A percentile compares a stretch with the other conserved stretches of the same genome.
Evolutionary conservation across 1,140 invertebrate species (phyloP).

Genomic region (Drosophila subpulchrella): DNA sequence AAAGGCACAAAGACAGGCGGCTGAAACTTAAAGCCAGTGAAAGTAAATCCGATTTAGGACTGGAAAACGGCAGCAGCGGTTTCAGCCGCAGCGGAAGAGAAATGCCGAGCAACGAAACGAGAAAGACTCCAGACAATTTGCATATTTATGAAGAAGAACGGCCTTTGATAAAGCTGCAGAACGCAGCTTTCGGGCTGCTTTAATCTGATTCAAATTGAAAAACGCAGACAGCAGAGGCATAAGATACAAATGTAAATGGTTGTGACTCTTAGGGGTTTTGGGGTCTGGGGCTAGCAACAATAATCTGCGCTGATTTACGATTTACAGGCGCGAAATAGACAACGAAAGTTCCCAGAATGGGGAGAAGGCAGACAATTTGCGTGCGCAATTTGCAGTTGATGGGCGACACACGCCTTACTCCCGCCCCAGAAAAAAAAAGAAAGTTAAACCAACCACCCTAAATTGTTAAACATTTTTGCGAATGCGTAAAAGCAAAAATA

Average conservation of each 20-base stretch:
- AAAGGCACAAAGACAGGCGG: constrained; percentile 19
- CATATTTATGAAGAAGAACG: constrained; percentile 83
- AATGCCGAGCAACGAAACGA: constrained; percentile 9
- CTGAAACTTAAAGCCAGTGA: constrained; percentile 48
- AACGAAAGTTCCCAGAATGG: constrained; percentile 30
- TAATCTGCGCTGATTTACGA: constrained; percentile 81
- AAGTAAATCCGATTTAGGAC: constrained; percentile 56
- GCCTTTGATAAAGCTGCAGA: constrained; percentile 65
- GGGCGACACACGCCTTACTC: constrained; percentile 54
- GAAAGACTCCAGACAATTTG: constrained; percentile 59
- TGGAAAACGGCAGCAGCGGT: constrained; percentile 37
- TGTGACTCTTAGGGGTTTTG: constrained; percentile 18
- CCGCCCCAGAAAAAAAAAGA: neutral
- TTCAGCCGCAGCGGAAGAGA: constrained; percentile 26
- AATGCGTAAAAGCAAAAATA: constrained; percentile 49
- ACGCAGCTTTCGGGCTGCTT: constrained; percentile 55
- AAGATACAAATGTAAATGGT: constrained; percentile 78
- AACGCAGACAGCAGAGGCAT: constrained; percentile 60
- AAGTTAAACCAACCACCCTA: constrained; percentile 2
- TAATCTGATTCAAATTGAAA: constrained; percentile 80
- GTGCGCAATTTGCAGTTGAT: constrained; percentile 79
- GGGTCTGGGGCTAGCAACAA: constrained; percentile 53
- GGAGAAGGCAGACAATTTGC: constrained; percentile 68
- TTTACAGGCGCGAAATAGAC: constrained; percentile 81
- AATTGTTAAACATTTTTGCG: constrained; percentile 56